phyloP scores from a whole-genome alignment of 2,888 invertebrate species.

The Campopleginae sp. region DNA sequence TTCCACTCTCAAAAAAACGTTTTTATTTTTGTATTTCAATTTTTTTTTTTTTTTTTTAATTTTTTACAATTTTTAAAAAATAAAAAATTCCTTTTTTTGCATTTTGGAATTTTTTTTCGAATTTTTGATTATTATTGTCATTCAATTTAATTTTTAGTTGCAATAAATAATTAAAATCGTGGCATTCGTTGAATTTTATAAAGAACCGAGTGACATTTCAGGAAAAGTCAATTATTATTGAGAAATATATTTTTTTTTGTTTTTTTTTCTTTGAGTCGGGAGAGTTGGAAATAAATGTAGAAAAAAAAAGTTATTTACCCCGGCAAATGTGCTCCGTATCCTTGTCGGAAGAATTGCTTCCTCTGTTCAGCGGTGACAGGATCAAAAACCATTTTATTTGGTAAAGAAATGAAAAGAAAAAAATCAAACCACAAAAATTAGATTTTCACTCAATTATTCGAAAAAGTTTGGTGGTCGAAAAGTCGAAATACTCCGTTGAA shows the following conservation, averaged over 20 bases:
- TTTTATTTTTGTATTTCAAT: background rate
- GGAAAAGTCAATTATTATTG: too few species aligned
- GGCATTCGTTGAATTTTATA: too few species aligned
- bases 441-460: background rate
- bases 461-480: background rate
- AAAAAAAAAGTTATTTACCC: constrained; percentile 86
- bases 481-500: background rate
- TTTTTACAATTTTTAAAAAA: background rate
- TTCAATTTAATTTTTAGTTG: too few species aligned
- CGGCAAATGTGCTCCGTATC: constrained; percentile 88
- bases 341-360: constrained; percentile 86
- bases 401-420: background rate
- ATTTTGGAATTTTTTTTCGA: too few species aligned
- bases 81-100: too few species aligned
- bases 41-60: background rate
- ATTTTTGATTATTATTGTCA: too few species aligned
- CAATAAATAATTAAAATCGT: too few species aligned
- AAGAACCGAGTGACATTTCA: too few species aligned
- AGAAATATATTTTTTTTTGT: too few species aligned
- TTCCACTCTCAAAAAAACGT: background rate
- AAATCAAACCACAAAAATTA: background rate
- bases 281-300: too few species aligned
- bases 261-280: too few species aligned
- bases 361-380: constrained; percentile 87
- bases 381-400: constrained; percentile 86